These are phyloP conservation scores for Philaenus spumarius DNA, from an alignment of 1,140 invertebrate genomes.

Conservation along the genomic window DNA sequence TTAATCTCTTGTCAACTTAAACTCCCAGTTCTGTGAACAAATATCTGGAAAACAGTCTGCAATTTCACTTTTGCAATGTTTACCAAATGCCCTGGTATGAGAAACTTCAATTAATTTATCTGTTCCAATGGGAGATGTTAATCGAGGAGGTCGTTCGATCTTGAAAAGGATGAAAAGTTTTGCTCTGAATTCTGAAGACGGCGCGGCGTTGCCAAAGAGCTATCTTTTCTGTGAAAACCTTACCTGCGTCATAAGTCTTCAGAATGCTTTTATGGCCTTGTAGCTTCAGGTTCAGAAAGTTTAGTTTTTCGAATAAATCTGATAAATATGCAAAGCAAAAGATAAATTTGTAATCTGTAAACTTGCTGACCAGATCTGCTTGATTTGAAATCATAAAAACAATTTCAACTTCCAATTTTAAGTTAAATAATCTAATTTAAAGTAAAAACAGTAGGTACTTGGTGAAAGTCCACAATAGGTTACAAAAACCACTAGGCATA, in stretches of 20 bases:
- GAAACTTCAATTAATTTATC: background rate
- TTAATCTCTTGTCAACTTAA: background rate
- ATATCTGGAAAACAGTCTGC: constrained; percentile 4
- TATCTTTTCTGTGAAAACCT: constrained; percentile 7
- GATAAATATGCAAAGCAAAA: background rate
- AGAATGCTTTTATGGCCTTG: constrained; percentile 26
- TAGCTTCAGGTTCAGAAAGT: constrained; percentile 28
- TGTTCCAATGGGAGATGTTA: background rate
- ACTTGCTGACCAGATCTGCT: background rate
- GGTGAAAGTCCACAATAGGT: too few relatives aligned
- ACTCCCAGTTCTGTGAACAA: background rate
- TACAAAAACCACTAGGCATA: too few relatives aligned
- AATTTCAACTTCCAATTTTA: constrained; percentile 14
- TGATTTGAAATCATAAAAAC: background rate
- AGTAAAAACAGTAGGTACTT: too few relatives aligned
- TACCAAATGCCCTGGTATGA: background rate
- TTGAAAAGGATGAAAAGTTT: constrained; percentile 15
- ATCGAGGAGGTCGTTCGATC: constrained; percentile 5
- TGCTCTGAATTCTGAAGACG: constrained; percentile 10
- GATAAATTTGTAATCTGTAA: constrained; percentile 10
- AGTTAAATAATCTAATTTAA: constrained; percentile 13
- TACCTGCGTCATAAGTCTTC: constrained; percentile 20
- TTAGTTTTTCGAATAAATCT: constrained; percentile 18
- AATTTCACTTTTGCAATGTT: background rate
- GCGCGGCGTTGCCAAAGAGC: constrained; percentile 6